Percentiles rank a stretch among this genome's conserved stretches.
These are phyloP conservation scores for Diachasma alloeum DNA, from an alignment of 1,140 invertebrate species.

Conservation along the genomic window DNA sequence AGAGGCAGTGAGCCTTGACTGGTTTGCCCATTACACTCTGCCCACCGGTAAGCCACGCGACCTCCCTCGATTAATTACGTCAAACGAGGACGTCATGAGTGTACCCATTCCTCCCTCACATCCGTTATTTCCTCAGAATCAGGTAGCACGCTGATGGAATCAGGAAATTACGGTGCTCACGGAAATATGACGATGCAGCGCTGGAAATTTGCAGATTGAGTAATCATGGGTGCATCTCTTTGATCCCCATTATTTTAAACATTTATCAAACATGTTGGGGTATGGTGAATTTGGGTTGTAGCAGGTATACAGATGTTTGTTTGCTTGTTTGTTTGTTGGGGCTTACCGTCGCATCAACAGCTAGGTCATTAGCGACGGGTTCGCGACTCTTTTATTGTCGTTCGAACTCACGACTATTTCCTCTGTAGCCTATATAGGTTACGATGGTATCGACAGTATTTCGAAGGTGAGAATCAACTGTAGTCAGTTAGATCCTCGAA, in stretches of 20 bases:
- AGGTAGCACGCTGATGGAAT: background rate
- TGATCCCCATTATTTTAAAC: background rate
- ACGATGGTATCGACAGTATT: too few species aligned
- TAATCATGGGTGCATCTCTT: background rate
- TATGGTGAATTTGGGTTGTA: background rate
- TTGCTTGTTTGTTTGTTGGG: too few species aligned
- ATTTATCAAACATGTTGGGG: background rate
- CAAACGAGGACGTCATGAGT: constrained; percentile 12
- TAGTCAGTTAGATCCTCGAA: too few species aligned
- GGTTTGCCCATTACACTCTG: background rate
- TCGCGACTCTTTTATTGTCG: too few species aligned
- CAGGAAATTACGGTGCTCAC: background rate
- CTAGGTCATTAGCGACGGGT: too few species aligned
- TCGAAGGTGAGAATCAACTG: too few species aligned
- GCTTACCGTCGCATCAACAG: too few species aligned
- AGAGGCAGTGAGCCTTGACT: background rate
- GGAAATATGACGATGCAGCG: background rate
- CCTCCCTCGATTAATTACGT: constrained; percentile 24
- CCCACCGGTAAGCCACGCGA: background rate
- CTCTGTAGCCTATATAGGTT: too few species aligned
- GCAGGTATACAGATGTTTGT: too few species aligned
- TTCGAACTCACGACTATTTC: too few species aligned
- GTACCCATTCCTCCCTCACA: background rate
- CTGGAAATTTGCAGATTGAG: background rate
- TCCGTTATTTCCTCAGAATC: background rate